Base-by-base conservation (phyloP, 2,113 vertebrate genomes). In the Mustela lutreola region DNA sequence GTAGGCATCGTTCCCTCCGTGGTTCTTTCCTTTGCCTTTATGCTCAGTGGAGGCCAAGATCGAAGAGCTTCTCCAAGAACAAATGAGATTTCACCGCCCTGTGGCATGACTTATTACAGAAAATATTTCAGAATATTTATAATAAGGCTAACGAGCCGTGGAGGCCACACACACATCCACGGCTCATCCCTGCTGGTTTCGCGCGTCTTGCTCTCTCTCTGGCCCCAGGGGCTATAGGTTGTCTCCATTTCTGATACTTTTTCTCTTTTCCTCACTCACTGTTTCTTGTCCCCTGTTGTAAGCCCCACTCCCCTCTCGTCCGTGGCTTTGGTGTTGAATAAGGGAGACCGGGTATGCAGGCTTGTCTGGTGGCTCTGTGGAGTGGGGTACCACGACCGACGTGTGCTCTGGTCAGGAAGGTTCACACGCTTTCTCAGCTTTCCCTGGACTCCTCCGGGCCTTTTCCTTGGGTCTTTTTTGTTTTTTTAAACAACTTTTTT, bases 361-460 rank as follows among this genome's bases (percentile, higher is more conserved):
- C 0, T 31, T 79, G 22, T 56, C 16, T 36, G 76, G 48, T 24
- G 85, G 42, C 7, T 42, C 73, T 31, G 1, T 73, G 19, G 79
- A 75, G 31, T 15, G 63, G 70, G 71, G 53, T 65, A 16, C 31
- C n/a, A 65, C 50, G 7, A 14, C 48, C 36, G 73, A 0, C 79
- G 28, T 28, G 60, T 48, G 11, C 15, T 42, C 79, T 56, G 18
- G 4, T 76, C 56, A 11, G 2, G 8, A 8, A 88, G 18, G 26
- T 2, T 2, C 65, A 39, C 31, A 28, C 87, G 48, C 70, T 60
- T 36, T 36, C 12, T 5, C 22, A 45, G 16, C 53, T 42, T 42
- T 0, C 0, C 1, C 1, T 18, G 78, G 45, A 4, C 6, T 39
- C 2, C 62, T 28, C 21, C 0, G 33, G 53, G 85, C 45, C 15